Conservation (phyloP, 2,797 vertebrate species). For the Pseudochromis fuscus region DNA sequence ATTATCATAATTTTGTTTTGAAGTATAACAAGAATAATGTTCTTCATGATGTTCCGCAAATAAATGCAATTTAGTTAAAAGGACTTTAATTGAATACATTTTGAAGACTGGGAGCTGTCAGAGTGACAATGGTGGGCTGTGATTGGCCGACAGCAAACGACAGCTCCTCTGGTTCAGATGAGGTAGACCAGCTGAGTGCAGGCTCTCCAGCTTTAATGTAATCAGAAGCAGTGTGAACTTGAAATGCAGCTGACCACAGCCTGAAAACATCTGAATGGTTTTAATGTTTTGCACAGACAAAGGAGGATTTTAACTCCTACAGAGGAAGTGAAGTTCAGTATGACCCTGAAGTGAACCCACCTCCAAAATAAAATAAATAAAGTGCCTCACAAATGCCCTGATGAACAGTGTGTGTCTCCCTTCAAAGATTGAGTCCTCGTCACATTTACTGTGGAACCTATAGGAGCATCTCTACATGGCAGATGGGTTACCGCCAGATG, state of each 20-base stretch:
- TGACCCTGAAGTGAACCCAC: not conserved
- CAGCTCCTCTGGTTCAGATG: slow-evolving; percentile 18
- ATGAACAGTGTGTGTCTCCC: not conserved
- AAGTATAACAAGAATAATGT: slow-evolving; percentile 31
- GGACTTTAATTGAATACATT: slow-evolving; percentile 42
- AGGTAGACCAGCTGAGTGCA: slow-evolving; percentile 14
- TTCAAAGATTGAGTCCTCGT: slow-evolving; percentile 2
- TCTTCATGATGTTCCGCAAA: slow-evolving; percentile 30
- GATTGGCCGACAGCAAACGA: slow-evolving; percentile 5
- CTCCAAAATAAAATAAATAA: not conserved
- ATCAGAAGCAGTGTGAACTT: not conserved
- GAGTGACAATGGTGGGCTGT: slow-evolving; percentile 1
- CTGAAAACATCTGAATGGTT: not conserved
- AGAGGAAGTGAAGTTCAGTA: not conserved
- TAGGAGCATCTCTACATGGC: slow-evolving; percentile 20
- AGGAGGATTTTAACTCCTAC: not conserved
- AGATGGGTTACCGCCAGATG: slow-evolving; percentile 45
- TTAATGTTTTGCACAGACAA: not conserved
- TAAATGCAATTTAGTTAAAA: slow-evolving; percentile 50
- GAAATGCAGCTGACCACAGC: not conserved
- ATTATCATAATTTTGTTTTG: slow-evolving; percentile 55
- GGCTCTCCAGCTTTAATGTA: slow-evolving; percentile 2
- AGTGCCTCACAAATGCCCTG: not conserved
- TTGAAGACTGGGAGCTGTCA: not conserved
- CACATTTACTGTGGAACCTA: slow-evolving; percentile 15